phyloP scores from a whole-genome alignment of 2,888 invertebrate genomes.

The Nomada flava region DNA sequence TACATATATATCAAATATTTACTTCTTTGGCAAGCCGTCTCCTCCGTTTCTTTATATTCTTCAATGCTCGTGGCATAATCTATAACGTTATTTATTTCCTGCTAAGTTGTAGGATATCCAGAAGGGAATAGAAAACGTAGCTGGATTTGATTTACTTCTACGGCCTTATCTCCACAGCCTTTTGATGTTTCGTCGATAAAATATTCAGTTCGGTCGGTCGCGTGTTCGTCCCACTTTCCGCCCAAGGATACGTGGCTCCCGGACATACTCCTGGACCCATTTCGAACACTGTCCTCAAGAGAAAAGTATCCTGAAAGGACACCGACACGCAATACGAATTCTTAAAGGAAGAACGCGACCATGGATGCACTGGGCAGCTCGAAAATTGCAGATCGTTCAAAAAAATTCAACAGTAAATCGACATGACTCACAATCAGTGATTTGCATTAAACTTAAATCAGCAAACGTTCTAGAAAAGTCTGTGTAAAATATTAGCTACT shows the following conservation, averaged over 20 bases:
- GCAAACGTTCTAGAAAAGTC: background rate
- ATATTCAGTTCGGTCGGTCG: conserved; percentile 52
- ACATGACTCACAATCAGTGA: no score
- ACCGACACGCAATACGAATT: background rate
- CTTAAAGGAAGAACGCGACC: conserved; percentile 2
- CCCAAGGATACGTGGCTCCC: conserved; percentile 12
- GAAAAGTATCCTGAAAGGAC: background rate
- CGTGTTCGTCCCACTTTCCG: conserved; percentile 30
- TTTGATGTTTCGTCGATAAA: conserved; percentile 51
- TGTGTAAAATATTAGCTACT: no score
- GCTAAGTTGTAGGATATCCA: background rate
- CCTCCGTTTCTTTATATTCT: background rate
- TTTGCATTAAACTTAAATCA: conserved; percentile 10
- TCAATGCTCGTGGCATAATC: background rate
- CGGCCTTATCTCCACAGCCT: background rate
- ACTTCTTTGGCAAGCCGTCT: background rate
- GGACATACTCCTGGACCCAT: background rate
- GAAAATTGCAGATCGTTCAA: background rate
- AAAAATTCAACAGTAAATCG: background rate
- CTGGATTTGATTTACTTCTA: conserved; percentile 32
- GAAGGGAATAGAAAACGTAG: conserved; percentile 11
- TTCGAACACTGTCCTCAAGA: background rate
- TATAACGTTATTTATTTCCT: background rate
- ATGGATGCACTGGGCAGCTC: background rate
- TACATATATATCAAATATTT: background rate